Evolutionary conservation across 2,888 invertebrate genomes (phyloP), one percentile per base, ranked within the genome.

Genomic region (Osmoderma eremita): DNA sequence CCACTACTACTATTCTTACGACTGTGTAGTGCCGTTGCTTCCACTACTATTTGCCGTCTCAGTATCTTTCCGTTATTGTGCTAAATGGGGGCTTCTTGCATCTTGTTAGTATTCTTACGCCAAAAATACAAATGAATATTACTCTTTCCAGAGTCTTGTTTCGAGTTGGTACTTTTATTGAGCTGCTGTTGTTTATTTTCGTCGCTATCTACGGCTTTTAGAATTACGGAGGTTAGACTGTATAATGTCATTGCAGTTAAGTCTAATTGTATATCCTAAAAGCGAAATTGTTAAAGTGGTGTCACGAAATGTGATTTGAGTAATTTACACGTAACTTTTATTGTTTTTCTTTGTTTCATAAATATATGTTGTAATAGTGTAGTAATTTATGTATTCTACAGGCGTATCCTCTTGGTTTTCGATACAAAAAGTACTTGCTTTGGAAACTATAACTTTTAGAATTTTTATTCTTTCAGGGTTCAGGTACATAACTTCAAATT

Each of bases 31-130:
- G 18, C 30, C 30, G 5, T 10, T 30, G 30, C 30, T 30, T 1
- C 30, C 5, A 5, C 6, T 30, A 30, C 58, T 45, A 45, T n/a
- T 61, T 61, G 45, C 45, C 45, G 58, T 48, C 45, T 61, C 15
- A 45, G 69, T 70, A 69, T 71, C 54, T 69, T 62, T 69, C 67
- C 39, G 70, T 67, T 71, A 69, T 71, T 73, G 64, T 70, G 70
- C 67, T 17, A 17, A 45, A 58, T 70, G 67, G 68, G 18, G 70
- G 41, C 48, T 66, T 63, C 66, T 58, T 63, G 48, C 39, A 56
- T 65, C 65, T 65, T 65, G 39, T 58, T 65, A 54, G 54, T 49
- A 49, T 58, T 58, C 58, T 54, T 65, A 49, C 50, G 53, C 39
- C 56, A 48, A 65, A 56, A 56, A 58, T 49, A 54, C 65, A 65